Base-by-base conservation (phyloP, 1,140 invertebrate genomes). In the Chionoecetes opilio region DNA sequence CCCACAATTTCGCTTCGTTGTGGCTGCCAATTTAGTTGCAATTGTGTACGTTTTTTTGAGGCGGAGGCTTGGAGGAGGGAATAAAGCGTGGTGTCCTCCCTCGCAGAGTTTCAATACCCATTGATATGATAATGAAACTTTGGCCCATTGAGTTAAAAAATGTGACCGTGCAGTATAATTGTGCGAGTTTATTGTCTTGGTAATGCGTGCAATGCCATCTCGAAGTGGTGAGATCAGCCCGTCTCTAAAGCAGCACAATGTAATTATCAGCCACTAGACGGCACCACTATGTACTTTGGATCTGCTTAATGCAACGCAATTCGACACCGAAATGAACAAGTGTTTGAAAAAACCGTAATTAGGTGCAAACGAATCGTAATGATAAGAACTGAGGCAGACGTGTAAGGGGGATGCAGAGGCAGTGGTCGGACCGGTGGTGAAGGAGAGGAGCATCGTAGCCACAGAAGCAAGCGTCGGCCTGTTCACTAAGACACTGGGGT, bases 1-100 rank as follows among this genome's bases (percentile, higher is more conserved):
- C 34, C 91, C n/a, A 31, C 91, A 92, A 84, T 91, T 75, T 91
- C 34, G 53, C 29, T 75, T 91, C 53, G 89, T 91, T 75, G 89
- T 91, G 46, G 46, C 89, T 91, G 89, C 89, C 89, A 91, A 91
- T 34, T 91, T 75, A 53, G 41, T 34, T 35, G 11, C 14, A 21
- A 14, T 75, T 91, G 46, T 26, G 31, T 8, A 21, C 34, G 29
- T 91, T 32, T 91, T n/a, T 75, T 32, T 32, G 46, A 63, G 63
- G 26, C 1, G 63, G 63, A 75, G 63, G 63, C 21, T 26, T n/a
- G 21, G 63, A n/a, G 21, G 1, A 26, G n/a, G 63, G 41, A 5
- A 63, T 31, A 9, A 91, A 26, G 46, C 89, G 38, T 63, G 35
- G 46, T 32, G 17, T 75, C 38, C 26, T 29, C 17, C 31, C 63